Evolutionary conservation across 2,113 vertebrate species (phyloP).

Genomic region (Crotophaga sulcirostris): DNA sequence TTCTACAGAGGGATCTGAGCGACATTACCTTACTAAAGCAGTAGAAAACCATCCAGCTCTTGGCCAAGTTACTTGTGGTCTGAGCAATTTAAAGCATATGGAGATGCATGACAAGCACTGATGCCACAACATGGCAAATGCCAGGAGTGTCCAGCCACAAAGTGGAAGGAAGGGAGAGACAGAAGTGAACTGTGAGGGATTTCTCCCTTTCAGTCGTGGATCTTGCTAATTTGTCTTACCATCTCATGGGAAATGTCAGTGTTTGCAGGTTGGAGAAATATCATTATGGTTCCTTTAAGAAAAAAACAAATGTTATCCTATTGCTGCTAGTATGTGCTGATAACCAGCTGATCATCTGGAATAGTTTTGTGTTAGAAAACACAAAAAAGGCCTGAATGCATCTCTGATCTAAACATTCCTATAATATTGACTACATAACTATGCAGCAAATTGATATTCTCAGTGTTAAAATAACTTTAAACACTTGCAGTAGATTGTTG

Average conservation of each 20-base stretch:
- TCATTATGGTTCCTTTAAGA: neutral
- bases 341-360: neutral
- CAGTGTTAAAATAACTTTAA: neutral
- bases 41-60: neutral
- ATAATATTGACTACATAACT: neutral
- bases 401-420: neutral
- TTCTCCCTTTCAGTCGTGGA: neutral
- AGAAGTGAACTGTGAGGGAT: neutral
- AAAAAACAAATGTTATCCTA: neutral
- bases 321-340: neutral
- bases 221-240: neutral
- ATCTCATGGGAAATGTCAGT: neutral
- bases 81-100: neutral
- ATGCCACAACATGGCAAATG: accelerated
- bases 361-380: neutral
- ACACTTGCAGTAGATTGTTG: neutral
- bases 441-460: neutral
- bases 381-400: neutral
- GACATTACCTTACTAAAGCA: neutral
- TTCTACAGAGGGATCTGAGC: no score
- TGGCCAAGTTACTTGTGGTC: neutral
- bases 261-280: neutral
- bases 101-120: neutral
- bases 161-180: neutral
- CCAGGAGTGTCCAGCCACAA: neutral